Conservation (phyloP, 2,113 vertebrate genomes). For the Rhombomys opimus region DNA sequence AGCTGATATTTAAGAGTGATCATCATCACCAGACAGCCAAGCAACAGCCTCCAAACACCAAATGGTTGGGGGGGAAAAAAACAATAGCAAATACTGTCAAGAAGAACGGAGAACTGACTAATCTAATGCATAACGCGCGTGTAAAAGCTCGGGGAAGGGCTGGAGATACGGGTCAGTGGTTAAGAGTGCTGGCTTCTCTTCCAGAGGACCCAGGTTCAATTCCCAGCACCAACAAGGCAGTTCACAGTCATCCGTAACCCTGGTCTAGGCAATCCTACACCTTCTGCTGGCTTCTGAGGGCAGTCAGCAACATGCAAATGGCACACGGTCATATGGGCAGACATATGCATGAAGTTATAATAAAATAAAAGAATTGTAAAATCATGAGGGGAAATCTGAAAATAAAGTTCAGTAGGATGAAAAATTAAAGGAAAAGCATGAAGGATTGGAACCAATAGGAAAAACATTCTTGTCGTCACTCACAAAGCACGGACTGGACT, state of each 20-base stretch:
- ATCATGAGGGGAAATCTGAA: not conserved
- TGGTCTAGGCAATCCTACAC: not conserved
- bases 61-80: not conserved
- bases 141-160: not conserved
- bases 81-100: not conserved
- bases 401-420: not conserved
- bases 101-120: not conserved
- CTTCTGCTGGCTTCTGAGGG: not conserved
- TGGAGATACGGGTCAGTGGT: not conserved
- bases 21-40: not conserved
- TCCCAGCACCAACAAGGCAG: not conserved
- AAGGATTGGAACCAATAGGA: accelerated
- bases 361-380: not conserved
- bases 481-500: not conserved
- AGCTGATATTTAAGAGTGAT: not conserved
- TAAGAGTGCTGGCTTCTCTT: not conserved
- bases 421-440: not conserved
- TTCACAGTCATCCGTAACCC: not conserved
- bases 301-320: not conserved
- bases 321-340: too few relatives aligned
- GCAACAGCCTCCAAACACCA: not conserved
- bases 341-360: not conserved
- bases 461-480: not conserved
- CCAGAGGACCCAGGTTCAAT: not conserved
- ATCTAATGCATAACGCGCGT: not conserved